Evolutionary conservation across 2,797 vertebrate genomes (phyloP), one percentile per base, ranked within the genome.

Genomic region (Darevskia nairensis): DNA sequence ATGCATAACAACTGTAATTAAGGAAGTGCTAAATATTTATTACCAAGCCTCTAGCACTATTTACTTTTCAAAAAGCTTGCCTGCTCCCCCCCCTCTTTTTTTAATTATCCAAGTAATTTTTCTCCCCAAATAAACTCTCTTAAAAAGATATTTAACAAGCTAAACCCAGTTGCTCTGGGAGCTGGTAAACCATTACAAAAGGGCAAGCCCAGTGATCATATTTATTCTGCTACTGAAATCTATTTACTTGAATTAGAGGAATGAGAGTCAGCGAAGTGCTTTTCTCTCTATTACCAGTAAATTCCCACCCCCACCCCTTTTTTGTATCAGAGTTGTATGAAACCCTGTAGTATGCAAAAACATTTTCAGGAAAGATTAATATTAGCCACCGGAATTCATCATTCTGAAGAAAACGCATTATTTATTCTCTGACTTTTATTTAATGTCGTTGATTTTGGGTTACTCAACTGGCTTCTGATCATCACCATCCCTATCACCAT

Each of bases 351-450:
- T 92, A 93, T 87, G 27, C 89, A 94, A 92, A 94, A 94, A 92
- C 91, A 1, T 9, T 90, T 94, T 94, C 77, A 82, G 83, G 19
- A 44, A 93, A 91, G 64, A 94, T 88, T 90, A 94, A 94, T 91
- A 92, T 86, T 2, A 17, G 80, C 39, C 44, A 87, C 81, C 92
- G 88, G 4, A 89, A 69, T 71, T 55, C 55, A 13, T 0, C 59
- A 61, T 83, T 92, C 72, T 4, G 23, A 66, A 75, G 44, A 85
- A 93, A 95, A 93, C 87, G 89, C 87, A 91, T 92, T 93, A 92
- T 86, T 35, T 91, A 81, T 94, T 94, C 75, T 64, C 80, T 89
- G 88, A 88, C 69, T 88, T 91, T 84, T 89, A 39, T 35, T 10
- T 3, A 92, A 94, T 92, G 69, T 0, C 78, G 77, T 94, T 95